phyloP scores from a whole-genome alignment of 2,113 vertebrate genomes.

The Mobula hypostoma region DNA sequence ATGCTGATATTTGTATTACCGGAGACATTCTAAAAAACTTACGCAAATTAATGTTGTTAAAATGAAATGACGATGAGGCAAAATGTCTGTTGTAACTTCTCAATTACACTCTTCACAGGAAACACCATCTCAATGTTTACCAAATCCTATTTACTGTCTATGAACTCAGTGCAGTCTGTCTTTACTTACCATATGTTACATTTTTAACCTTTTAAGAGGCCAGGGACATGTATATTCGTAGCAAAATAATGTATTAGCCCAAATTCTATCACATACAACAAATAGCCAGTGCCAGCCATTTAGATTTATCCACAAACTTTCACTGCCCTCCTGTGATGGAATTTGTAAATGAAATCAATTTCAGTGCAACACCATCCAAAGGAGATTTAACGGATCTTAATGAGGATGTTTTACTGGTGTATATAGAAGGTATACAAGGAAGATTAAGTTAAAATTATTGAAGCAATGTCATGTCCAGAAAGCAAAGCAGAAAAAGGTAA shows the following conservation, averaged over 20 bases:
- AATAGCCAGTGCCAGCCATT: neutral
- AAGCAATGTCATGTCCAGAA: neutral
- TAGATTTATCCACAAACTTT: neutral
- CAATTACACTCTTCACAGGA: neutral
- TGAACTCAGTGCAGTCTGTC: neutral
- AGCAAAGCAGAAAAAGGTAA: neutral
- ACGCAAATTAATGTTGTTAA: neutral
- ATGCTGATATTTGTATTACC: neutral
- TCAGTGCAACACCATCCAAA: too few relatives aligned
- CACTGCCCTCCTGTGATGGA: neutral
- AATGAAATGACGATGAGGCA: neutral
- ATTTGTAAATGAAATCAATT: too few relatives aligned
- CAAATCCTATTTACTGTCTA: neutral
- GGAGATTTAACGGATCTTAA: too few relatives aligned
- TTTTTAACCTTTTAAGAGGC: neutral
- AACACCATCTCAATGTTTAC: neutral
- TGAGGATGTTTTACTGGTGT: neutral
- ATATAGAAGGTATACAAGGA: neutral
- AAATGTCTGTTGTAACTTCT: too few relatives aligned
- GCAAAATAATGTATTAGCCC: neutral
- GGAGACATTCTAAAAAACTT: too few relatives aligned
- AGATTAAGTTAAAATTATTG: neutral
- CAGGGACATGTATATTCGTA: neutral
- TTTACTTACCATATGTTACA: neutral
- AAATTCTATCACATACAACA: neutral